Conservation (phyloP, 2,888 invertebrate genomes). For the Calameuta pallipes region DNA sequence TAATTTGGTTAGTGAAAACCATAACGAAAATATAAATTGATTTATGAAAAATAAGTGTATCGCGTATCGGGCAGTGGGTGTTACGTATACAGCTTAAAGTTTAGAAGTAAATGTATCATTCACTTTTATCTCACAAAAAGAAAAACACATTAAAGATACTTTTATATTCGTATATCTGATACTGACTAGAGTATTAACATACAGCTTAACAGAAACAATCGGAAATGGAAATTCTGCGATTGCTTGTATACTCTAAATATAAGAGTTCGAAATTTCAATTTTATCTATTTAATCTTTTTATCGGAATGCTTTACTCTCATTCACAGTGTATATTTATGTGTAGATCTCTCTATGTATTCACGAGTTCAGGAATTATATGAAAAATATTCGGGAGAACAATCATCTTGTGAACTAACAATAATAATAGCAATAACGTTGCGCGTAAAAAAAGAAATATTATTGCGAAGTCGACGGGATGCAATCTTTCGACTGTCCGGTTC, state of each 20-base stretch:
- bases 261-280: background rate
- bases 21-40: no score
- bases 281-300: background rate
- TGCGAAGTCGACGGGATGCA: constrained; percentile 31
- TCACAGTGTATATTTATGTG: background rate
- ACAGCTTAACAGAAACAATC: background rate
- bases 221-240: background rate
- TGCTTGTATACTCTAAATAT: background rate
- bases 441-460: constrained; percentile 25
- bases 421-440: background rate
- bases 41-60: no score
- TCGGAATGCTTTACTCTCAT: background rate
- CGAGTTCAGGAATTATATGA: background rate
- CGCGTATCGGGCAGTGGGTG: no score
- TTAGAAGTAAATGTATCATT: background rate
- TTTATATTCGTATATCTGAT: background rate
- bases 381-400: background rate
- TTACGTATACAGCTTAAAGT: background rate
- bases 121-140: background rate
- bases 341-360: background rate
- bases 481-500: constrained; percentile 33
- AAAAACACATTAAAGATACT: background rate
- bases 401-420: background rate
- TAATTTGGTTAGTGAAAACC: background rate
- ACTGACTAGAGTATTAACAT: background rate